Evolutionary conservation across 2,888 invertebrate species (phyloP).

Genomic region (Polydrusus pterygomalis): DNA sequence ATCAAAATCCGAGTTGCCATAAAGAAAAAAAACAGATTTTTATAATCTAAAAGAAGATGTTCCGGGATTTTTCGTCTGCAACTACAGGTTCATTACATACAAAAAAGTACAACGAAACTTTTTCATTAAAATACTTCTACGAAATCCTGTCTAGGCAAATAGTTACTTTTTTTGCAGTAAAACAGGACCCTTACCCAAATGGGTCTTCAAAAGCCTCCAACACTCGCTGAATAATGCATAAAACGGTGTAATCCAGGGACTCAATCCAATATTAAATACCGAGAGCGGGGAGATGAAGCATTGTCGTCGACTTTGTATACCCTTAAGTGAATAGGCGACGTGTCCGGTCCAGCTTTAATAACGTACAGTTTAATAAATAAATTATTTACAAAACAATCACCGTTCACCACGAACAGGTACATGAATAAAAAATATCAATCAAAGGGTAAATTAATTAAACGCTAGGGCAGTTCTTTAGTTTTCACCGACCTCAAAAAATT

Average conservation of each 20-base stretch:
- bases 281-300: constrained; percentile 51
- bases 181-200: constrained; percentile 43
- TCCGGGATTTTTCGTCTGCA: too few relatives aligned
- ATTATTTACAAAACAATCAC: too few relatives aligned
- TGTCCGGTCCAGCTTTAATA: constrained; percentile 38
- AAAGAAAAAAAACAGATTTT: too few relatives aligned
- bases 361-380: constrained; percentile 1
- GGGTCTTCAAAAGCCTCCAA: constrained; percentile 32
- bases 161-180: constrained; percentile 12
- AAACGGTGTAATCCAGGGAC: constrained; percentile 58
- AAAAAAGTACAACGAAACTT: not conserved
- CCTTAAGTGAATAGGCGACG: constrained; percentile 48
- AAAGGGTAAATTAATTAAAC: too few relatives aligned
- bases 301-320: constrained; percentile 52
- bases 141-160: not conserved
- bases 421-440: too few relatives aligned
- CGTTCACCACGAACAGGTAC: too few relatives aligned
- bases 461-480: too few relatives aligned
- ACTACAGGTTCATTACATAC: too few relatives aligned
- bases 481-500: too few relatives aligned
- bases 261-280: constrained; percentile 63
- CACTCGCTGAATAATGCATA: constrained; percentile 62
- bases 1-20: too few relatives aligned
- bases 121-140: not conserved
- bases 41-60: too few relatives aligned